Base-by-base conservation (phyloP, 2,888 invertebrate genomes). In the Hypsopygia costalis region DNA sequence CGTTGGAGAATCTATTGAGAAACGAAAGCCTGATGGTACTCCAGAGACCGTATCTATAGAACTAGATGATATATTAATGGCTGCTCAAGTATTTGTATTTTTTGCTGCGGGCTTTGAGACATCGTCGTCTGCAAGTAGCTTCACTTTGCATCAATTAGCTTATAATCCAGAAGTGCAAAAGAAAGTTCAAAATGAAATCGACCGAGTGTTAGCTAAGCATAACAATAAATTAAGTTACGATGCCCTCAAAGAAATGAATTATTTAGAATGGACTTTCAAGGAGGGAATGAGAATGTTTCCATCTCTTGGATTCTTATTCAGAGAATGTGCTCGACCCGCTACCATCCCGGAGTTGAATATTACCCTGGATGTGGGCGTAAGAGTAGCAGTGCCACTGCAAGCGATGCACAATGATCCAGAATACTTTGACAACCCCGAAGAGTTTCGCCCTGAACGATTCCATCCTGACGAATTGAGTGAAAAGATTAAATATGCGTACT, bases 71-170 rank as follows among this genome's bases (percentile, higher is more conserved):
- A 49, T 62, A 25, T 44, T 71, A 10, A 62, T 76, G 11, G 68
- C 66, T 3, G 74, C 74, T 5, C 76, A 77, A 32, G 68, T 72
- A 9, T 74, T 74, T 22, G 56, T 76, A 3, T 78, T 78, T 48
- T 78, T 78, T 28, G 73, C 68, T 3, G 77, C 78, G 6, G 78
- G 77, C 6, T 75, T 79, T 20, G 80, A 80, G 46, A 78, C 79
- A 0, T 76, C 78, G 0, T 75, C 79, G 0, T 72, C 77, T 0
- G 72, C 76, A 0, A 71, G 76, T 7, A 75, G 75, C 41, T 16
- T 16, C 16, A 16, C 16, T 16, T 16, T 16, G 16, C 28, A 35
- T 28, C 29, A 39, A n/a, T 10, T 43, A 6, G 43, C 43, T 11
- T 28, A 28, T 7, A 35, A 43, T 34, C 39, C 28, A 5, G 36